Evolutionary conservation across 2,113 vertebrate species (phyloP), one percentile per base, ranked within the genome.

Genomic region (Cyanoramphus novaezelandiae): DNA sequence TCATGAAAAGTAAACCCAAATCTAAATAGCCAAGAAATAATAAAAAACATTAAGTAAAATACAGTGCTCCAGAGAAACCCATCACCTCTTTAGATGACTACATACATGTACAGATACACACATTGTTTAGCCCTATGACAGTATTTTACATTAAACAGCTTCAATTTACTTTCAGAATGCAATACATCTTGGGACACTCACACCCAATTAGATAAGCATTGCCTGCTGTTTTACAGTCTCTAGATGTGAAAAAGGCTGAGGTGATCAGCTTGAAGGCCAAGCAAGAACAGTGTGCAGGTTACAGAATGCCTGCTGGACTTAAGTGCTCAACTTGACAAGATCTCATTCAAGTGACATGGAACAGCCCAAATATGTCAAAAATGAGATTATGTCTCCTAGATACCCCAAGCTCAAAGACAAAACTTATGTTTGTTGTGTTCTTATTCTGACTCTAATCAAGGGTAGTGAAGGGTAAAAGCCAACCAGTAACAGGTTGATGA

Each of bases 21-120:
- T 17, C 11, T 47, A 33, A 43, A 28, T 7, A 6, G 33, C 31
- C 41, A 25, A 9, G 3, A 44, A 80, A 20, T 10, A 63, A 12
- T 4, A 57, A 16, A 43, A 57, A 68, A 6, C 3, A 60, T 8
- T 5, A 19, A n/a, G 6, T n/a, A 41, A 82, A 82, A 50, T 7
- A 33, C 0, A 25, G 14, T 0, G 0, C 14, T 78, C 9, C 43
- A 35, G 37, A 57, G 6, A 60, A 93, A 21, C 1, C 27, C 60
- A 62, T 27, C 16, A 29, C 11, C 8, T 49, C 5, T 33, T 33
- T 49, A 5, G 13, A 7, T 28, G 83, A 20, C 9, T 37, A 16
- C 15, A 6, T 13, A n/a, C 4, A 11, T 2, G 11, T 17, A 11
- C 11, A 82, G 43, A 29, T 13, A 25, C 1, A 8, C 5, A 35